These are phyloP conservation scores for Zaprionus obscuricornis DNA, from an alignment of 2,888 invertebrate genomes.

Conservation along the genomic window DNA sequence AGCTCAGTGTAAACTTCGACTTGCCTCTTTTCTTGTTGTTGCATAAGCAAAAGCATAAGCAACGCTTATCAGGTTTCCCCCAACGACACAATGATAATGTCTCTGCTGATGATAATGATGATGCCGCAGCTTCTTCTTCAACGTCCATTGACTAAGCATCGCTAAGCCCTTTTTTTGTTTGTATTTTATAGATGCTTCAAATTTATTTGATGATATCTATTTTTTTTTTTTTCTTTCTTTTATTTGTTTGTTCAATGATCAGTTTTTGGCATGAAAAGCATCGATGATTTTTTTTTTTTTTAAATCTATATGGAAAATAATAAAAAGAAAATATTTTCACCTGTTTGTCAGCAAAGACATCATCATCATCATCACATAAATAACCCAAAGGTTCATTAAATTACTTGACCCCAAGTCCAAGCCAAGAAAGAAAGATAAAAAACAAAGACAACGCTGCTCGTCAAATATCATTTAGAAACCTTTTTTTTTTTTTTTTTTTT, in stretches of 20 bases:
- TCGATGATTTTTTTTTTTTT: conserved; percentile 33
- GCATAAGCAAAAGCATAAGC: conserved; percentile 51
- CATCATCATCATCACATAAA: conserved; percentile 11
- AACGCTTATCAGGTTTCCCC: conserved; percentile 53
- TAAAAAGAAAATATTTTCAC: conserved; percentile 58
- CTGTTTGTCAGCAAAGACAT: conserved; percentile 45
- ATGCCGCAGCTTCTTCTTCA: conserved; percentile 41
- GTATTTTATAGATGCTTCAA: conserved; percentile 40
- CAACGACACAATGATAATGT: conserved; percentile 52
- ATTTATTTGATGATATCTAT: conserved; percentile 60
- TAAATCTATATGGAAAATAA: conserved; percentile 22
- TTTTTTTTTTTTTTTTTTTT: conserved; percentile 7
- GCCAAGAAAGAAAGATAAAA: neutral
- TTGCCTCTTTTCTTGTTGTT: conserved; percentile 28
- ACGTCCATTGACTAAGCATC: conserved; percentile 58
- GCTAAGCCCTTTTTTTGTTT: conserved; percentile 50
- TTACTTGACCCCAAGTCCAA: neutral
- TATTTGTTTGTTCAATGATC: conserved; percentile 57
- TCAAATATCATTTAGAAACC: conserved; percentile 10
- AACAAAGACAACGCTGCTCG: no score
- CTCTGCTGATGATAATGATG: conserved; percentile 54
- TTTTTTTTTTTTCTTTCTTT: no score
- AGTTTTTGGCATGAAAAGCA: conserved; percentile 48
- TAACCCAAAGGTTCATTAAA: conserved; percentile 22
- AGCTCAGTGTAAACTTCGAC: neutral